Conservation (phyloP, 2,113 vertebrate species). For the Hippocampus zosterae region DNA sequence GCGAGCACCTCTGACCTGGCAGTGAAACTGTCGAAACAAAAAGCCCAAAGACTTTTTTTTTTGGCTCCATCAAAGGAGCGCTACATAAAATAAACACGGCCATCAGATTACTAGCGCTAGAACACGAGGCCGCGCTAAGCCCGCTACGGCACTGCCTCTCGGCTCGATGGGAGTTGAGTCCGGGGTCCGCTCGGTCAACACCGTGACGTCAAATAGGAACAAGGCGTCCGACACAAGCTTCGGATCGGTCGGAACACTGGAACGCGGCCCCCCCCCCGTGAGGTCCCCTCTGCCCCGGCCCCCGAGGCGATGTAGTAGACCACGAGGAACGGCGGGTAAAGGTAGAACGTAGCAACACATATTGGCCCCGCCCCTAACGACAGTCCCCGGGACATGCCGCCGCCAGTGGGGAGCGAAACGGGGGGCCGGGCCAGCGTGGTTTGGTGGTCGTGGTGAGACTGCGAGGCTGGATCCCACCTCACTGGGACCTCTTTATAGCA, state of each 20-base stretch:
- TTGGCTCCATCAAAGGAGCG: conserved; percentile 75
- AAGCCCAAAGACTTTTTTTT: conserved; percentile 80
- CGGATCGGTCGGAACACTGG: conserved; percentile 58
- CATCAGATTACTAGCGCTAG: conserved; percentile 77
- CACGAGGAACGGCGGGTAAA: conserved; percentile 41
- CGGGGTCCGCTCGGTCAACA: conserved; percentile 81
- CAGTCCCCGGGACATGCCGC: conserved; percentile 50
- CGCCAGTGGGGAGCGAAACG: conserved; percentile 41
- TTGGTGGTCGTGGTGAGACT: conserved; percentile 58
- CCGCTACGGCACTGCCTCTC: conserved; percentile 57
- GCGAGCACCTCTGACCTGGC: conserved; percentile 76
- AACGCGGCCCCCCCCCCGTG: conserved; percentile 72
- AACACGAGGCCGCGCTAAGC: conserved; percentile 70
- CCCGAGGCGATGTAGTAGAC: conserved; percentile 30
- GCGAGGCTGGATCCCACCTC: conserved; percentile 59
- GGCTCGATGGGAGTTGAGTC: conserved; percentile 73
- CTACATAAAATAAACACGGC: conserved; percentile 81
- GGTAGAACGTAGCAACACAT: conserved; percentile 48
- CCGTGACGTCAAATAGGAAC: conserved; percentile 82
- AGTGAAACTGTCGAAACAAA: conserved; percentile 76
- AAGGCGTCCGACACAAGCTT: conserved; percentile 78
- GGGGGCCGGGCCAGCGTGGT: conserved; percentile 47
- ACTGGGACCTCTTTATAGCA: conserved; percentile 69
- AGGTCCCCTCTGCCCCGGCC: conserved; percentile 64
- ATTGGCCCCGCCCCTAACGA: conserved; percentile 29